A percentile compares a stretch with the other conserved stretches of the same genome.
Evolutionary conservation across 2,113 vertebrate species (phyloP).

Genomic region (Gallinago paraguaiae): DNA sequence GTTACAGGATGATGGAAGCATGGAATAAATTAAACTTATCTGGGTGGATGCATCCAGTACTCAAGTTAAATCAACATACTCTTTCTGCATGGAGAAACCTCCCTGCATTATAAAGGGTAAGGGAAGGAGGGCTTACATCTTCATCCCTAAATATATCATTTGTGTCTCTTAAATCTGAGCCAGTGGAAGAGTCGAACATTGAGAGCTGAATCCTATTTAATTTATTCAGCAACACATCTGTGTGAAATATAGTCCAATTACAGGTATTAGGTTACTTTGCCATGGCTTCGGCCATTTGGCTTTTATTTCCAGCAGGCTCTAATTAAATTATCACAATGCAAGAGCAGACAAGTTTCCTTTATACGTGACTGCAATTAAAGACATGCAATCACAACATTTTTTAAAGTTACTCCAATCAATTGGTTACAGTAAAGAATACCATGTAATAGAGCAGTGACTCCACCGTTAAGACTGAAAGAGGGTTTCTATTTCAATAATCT

Average conservation of each 20-base stretch:
- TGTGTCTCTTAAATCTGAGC: background rate
- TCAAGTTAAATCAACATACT: background rate
- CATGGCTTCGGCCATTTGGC: slow-evolving; percentile 43
- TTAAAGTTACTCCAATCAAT: slow-evolving; percentile 59
- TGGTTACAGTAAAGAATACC: slow-evolving; percentile 37
- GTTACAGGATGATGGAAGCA: background rate
- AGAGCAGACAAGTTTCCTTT: slow-evolving; percentile 33
- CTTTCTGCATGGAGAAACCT: background rate
- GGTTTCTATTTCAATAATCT: slow-evolving; percentile 40
- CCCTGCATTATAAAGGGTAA: background rate
- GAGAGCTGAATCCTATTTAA: background rate
- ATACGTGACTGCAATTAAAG: slow-evolving; percentile 60
- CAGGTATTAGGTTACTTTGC: slow-evolving; percentile 53
- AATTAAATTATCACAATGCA: slow-evolving; percentile 62
- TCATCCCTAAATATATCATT: background rate
- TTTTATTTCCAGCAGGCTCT: slow-evolving; percentile 58
- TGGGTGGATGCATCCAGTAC: background rate
- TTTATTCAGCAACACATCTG: slow-evolving; percentile 54
- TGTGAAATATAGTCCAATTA: slow-evolving; percentile 63
- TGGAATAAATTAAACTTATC: background rate
- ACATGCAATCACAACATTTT: slow-evolving; percentile 52
- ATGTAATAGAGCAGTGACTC: slow-evolving; percentile 21
- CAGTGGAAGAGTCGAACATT: background rate
- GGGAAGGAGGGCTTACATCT: background rate
- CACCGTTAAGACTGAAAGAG: background rate